Percentiles rank a stretch among this genome's conserved stretches.
These are phyloP conservation scores for Heliconius ismenius DNA, from an alignment of 2,888 invertebrate genomes.

Conservation along the genomic window DNA sequence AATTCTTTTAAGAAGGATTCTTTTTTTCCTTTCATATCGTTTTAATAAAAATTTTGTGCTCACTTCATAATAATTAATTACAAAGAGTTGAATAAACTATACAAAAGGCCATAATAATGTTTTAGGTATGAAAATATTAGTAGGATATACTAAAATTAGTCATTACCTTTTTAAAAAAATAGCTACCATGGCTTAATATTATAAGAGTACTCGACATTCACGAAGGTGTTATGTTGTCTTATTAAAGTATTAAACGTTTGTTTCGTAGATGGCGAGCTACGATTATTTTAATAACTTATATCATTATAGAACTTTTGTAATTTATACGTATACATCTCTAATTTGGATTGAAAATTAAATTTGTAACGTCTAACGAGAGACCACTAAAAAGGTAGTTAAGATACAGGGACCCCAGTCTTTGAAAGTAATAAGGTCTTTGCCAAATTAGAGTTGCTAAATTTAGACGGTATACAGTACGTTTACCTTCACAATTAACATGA, in stretches of 20 bases:
- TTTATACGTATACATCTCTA: neutral
- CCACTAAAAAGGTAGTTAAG: neutral
- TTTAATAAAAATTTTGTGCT: too few relatives aligned
- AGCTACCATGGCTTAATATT: neutral
- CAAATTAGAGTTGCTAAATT: slow-evolving; percentile 38
- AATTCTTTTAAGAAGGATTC: too few relatives aligned
- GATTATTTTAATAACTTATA: neutral
- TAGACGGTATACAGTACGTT: slow-evolving; percentile 29
- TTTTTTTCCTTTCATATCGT: too few relatives aligned
- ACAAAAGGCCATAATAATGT: too few relatives aligned
- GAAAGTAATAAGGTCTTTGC: slow-evolving; percentile 18
- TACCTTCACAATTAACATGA: slow-evolving; percentile 26
- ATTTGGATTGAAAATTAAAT: neutral
- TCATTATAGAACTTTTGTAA: neutral
- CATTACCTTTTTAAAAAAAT: neutral
- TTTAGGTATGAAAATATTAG: neutral
- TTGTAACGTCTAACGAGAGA: neutral
- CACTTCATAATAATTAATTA: too few relatives aligned
- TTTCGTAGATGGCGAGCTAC: neutral
- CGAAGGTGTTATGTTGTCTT: neutral
- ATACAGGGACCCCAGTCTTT: neutral
- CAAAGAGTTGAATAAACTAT: too few relatives aligned
- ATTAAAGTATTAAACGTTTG: neutral
- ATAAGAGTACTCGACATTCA: neutral
- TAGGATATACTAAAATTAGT: neutral